Evolutionary conservation across 2,797 vertebrate genomes (phyloP), one percentile per base, ranked within the genome.

Genomic region (Rhynchonycteris naso): DNA sequence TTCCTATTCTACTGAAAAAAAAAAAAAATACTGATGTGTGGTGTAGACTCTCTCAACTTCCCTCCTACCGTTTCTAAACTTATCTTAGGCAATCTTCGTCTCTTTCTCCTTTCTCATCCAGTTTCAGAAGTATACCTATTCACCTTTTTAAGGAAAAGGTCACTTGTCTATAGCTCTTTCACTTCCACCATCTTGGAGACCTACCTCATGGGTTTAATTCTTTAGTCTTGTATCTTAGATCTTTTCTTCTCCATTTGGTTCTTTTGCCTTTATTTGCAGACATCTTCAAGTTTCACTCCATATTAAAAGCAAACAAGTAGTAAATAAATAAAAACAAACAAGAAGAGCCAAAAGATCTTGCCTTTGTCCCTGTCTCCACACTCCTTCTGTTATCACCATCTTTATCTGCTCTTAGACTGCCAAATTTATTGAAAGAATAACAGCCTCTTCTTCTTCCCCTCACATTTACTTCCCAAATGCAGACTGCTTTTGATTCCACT

Each of bases 1-100:
- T 87, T 87, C 56, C 75, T 91, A 72, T 85, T 93, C 56, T n/a
- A 66, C 47, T 65, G 87, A 33, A 76, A 74, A 94, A 54, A 54
- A 52, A 52, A 12, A 54, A 56, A 91, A 90, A 79, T 74, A 88
- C 52, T 54, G 52, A 54, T 69, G 52, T 80, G 14, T 90, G 58
- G 14, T 89, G 35, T 82, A 69, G 65, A 72, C 72, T 83, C 33
- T 43, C 24, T 69, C 65, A 54, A 28, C 47, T 79, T 80, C 54
- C 87, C 78, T 63, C 76, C 81, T 66, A 72, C 76, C 65, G 63
- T 91, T 85, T 26, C 66, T 97, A 80, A 93, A 65, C 33, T 79
- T 65, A 68, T 56, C 54, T 66, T 56, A 85, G 33, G 26, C 33
- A 66, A 28, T 24, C 28, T 87, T 69, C 47, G 0, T 59, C 38